Evolutionary conservation across 1,140 invertebrate genomes (phyloP).

Genomic region (Atta colombica): DNA sequence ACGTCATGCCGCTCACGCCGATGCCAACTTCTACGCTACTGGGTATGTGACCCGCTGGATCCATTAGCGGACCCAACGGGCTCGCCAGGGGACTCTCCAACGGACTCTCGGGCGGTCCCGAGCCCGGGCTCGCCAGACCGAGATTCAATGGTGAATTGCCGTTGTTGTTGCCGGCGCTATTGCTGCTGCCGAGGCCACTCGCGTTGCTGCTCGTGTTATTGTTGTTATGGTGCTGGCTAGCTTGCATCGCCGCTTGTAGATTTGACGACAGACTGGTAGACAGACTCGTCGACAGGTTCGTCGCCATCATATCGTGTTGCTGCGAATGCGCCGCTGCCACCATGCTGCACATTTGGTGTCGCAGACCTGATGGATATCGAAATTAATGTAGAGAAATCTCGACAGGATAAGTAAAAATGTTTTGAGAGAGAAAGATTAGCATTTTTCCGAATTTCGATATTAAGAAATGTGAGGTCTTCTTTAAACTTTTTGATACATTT

Average conservation of each 20-base stretch:
- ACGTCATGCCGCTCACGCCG: conserved; percentile 89
- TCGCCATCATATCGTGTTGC: conserved; percentile 87
- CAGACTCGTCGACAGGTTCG: conserved; percentile 84
- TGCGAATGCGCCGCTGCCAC: conserved; percentile 89
- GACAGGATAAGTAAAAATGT: neutral
- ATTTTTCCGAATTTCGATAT: neutral
- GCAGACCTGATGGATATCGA: conserved; percentile 84
- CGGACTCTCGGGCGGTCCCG: conserved; percentile 84
- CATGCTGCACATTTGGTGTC: conserved; percentile 92
- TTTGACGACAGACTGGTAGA: conserved; percentile 83
- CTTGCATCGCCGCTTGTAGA: conserved; percentile 85
- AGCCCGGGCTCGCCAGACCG: conserved; percentile 86
- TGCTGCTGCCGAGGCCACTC: conserved; percentile 77
- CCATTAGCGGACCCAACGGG: conserved; percentile 85
- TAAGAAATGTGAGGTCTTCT: neutral
- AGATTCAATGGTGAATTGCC: conserved; percentile 87
- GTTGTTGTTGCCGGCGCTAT: conserved; percentile 82
- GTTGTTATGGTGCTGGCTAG: conserved; percentile 85
- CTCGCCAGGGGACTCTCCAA: conserved; percentile 87
- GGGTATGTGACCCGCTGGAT: conserved; percentile 83
- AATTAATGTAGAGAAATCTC: neutral
- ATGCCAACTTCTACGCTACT: conserved; percentile 88
- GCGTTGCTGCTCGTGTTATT: conserved; percentile 82
- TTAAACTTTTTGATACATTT: neutral
- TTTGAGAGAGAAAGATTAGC: neutral